Conservation (phyloP, 2,888 invertebrate genomes). For the Achlya flavicornis region DNA sequence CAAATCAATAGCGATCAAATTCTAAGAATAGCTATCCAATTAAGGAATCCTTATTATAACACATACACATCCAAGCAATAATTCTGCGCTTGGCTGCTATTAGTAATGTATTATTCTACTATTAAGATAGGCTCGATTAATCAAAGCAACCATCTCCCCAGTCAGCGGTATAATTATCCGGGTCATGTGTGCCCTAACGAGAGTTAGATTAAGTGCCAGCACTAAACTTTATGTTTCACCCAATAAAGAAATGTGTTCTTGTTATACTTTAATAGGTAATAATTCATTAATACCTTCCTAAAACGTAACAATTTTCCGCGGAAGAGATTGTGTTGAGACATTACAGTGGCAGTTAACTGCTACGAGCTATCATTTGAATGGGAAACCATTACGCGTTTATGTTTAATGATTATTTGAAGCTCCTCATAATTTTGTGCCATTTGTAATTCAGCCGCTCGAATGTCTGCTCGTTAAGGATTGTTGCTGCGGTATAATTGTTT, state of each 20-base stretch:
- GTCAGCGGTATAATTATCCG: slow-evolving; percentile 27
- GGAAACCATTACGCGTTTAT: slow-evolving; percentile 79
- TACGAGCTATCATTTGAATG: slow-evolving; percentile 76
- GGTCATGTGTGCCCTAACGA: slow-evolving; percentile 29
- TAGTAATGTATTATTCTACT: slow-evolving; percentile 15
- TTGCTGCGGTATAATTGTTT: slow-evolving; percentile 62
- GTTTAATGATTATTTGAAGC: slow-evolving; percentile 80
- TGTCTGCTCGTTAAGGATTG: slow-evolving; percentile 66
- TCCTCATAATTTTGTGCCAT: slow-evolving; percentile 73
- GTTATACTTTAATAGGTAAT: slow-evolving; percentile 72
- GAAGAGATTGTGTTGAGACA: slow-evolving; percentile 77
- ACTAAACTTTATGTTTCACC: slow-evolving; percentile 49
- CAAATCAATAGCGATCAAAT: slow-evolving; percentile 3
- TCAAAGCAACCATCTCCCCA: slow-evolving; percentile 45
- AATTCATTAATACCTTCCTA: slow-evolving; percentile 75
- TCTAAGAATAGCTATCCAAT: background rate
- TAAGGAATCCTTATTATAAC: slow-evolving; percentile 2
- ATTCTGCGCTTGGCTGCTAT: slow-evolving; percentile 16
- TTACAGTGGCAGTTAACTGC: slow-evolving; percentile 74
- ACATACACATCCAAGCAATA: slow-evolving; percentile 15
- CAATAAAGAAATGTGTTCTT: slow-evolving; percentile 70
- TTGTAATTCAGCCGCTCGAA: slow-evolving; percentile 62
- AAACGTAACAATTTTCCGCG: slow-evolving; percentile 71
- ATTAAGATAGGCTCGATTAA: slow-evolving; percentile 52
- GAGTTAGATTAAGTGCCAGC: slow-evolving; percentile 43